A percentile compares a stretch with the other conserved stretches of the same genome.
These are phyloP conservation scores for Listrodromus nycthemerus DNA, from an alignment of 2,888 invertebrate genomes.

Conservation along the genomic window DNA sequence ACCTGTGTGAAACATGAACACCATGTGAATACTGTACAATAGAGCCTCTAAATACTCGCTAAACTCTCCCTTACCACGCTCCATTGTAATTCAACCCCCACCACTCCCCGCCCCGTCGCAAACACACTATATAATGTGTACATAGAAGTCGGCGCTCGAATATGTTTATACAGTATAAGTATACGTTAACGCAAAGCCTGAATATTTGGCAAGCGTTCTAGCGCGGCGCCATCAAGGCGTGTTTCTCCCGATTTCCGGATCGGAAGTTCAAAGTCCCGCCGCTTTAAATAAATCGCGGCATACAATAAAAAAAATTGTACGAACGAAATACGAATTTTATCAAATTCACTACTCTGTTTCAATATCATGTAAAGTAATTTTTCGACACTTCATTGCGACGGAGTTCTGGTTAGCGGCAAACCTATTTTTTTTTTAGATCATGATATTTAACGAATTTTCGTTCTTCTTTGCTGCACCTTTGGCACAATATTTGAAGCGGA, in stretches of 20 bases:
- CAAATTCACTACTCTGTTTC: no score
- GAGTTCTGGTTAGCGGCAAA: no score
- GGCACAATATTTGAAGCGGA: no score
- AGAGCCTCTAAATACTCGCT: conserved; percentile 63
- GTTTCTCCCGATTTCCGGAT: conserved; percentile 27
- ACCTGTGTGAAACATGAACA: conserved; percentile 19
- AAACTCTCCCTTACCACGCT: conserved; percentile 59
- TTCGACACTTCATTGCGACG: no score
- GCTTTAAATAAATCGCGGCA: conserved; percentile 5
- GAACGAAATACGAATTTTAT: no score
- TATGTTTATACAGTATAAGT: conserved; percentile 54
- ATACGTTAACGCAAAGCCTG: conserved; percentile 18
- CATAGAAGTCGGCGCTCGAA: conserved; percentile 42
- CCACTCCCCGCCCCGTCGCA: background rate
- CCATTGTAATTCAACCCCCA: conserved; percentile 59
- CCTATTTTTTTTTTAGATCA: no score
- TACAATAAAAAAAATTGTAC: background rate
- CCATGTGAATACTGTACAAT: conserved; percentile 51
- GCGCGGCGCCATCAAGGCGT: conserved; percentile 22
- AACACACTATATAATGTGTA: conserved; percentile 44
- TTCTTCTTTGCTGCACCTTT: no score
- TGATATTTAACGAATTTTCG: no score
- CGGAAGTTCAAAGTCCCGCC: background rate
- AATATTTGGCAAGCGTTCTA: conserved; percentile 54
- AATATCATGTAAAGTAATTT: no score